Evolutionary conservation across 2,888 invertebrate genomes (phyloP), one percentile per base, ranked within the genome.

Genomic region (Ceriagrion tenellum): DNA sequence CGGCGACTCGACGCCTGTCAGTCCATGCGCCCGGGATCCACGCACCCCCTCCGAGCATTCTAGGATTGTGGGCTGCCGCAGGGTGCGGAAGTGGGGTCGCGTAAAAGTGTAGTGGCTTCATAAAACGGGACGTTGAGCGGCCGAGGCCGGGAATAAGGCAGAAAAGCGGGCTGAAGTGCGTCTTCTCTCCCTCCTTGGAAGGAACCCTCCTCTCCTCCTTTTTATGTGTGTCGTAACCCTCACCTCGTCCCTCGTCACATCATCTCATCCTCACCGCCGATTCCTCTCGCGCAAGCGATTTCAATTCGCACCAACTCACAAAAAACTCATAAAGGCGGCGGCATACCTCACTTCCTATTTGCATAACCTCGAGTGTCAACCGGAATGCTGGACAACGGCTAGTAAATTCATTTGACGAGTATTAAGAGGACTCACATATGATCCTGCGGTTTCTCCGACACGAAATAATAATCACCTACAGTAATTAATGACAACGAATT

Each of bases 11-110:
- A 4, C 59, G 69, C n/a, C 26, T 26, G 69, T n/a, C n/a, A n/a
- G 69, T 81, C 12, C 30, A 12, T 93, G 40, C 93, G 93, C 93
- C 93, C n/a, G 69, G 26, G 69, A 69, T 69, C 26, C 69, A 74
- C 69, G 93, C 93, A 93, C 26, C 2, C 59, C 93, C 93, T 93
- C 93, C 63, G n/a, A 40, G 93, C 93, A 18, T 26, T 74, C 40
- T 69, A 74, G 74, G 69, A 69, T 93, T 93, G 93, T 74, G 93
- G 93, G 93, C 93, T 93, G 93, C 93, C 93, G 93, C 69, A 16
- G 74, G 93, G 63, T 69, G 30, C 89, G 89, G 89, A 89, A 89
- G n/a, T 89, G 89, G 55, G n/a, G 89, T 47, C 55, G 89, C 47
- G 89, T 55, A 55, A 89, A 81, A 89, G 55, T n/a, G 55, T 40